A percentile compares a stretch with the other conserved stretches of the same genome.
phyloP scores from a whole-genome alignment of 1,140 invertebrate genomes.

The Euura saliciscinereae region DNA sequence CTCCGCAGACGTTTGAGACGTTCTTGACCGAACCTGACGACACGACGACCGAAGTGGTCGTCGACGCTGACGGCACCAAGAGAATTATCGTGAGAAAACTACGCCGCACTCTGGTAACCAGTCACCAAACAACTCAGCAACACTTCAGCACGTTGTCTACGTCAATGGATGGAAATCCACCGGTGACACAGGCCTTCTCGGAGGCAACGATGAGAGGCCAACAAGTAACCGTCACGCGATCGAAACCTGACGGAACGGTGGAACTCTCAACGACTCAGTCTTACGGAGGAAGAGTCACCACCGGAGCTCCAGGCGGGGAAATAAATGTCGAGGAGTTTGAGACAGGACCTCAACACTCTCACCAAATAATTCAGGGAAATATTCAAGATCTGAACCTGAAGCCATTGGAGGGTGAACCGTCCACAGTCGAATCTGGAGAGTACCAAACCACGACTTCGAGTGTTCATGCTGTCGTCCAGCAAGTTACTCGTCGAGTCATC shows the following conservation, averaged over 20 bases:
- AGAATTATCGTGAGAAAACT: conserved; percentile 77
- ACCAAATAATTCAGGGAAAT: conserved; percentile 52
- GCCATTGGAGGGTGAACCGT: conserved; percentile 36
- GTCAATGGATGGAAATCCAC: conserved; percentile 53
- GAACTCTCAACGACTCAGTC: conserved; percentile 67
- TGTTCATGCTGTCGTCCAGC: conserved; percentile 77
- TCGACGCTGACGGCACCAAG: conserved; percentile 81
- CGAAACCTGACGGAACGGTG: conserved; percentile 66
- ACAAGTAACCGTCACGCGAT: conserved; percentile 67
- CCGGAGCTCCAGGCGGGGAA: conserved; percentile 66
- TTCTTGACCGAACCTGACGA: conserved; percentile 78
- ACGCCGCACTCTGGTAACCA: conserved; percentile 55
- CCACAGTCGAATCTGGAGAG: conserved; percentile 48
- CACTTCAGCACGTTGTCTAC: conserved; percentile 50
- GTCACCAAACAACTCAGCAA: conserved; percentile 55
- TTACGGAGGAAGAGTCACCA: conserved; percentile 66
- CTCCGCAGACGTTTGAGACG: conserved; percentile 80
- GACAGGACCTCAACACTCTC: conserved; percentile 63
- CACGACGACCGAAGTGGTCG: conserved; percentile 77
- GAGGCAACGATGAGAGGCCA: conserved; percentile 69
- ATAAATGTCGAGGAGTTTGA: conserved; percentile 70
- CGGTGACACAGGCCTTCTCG: conserved; percentile 65
- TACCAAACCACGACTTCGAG: conserved; percentile 64
- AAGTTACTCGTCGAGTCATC: conserved; percentile 77
- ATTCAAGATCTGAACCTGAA: conserved; percentile 38